Base-by-base conservation (phyloP, 2,888 invertebrate genomes). In the Doris montereyensis region DNA sequence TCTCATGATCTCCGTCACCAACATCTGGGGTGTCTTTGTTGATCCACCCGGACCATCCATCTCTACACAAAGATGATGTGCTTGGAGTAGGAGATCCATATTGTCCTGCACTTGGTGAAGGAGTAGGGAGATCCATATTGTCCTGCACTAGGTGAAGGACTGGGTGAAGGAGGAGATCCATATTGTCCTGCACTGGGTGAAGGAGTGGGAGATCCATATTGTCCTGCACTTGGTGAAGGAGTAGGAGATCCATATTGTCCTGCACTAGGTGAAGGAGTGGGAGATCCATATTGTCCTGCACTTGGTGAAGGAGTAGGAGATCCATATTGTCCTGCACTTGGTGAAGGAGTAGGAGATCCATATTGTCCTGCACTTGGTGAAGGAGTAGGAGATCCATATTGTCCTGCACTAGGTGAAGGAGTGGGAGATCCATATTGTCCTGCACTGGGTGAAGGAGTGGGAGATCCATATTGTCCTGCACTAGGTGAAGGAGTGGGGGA, bases 31-130 rank as follows among this genome's bases (percentile, higher is more conserved):
- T 82, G 77, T 88, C 83, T 57, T 80, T 81, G 80, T 88, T 88
- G 32, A 87, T 84, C 87, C 87, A 88, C 0, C 67, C 58, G n/a
- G 86, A 84, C 87, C 88, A 88, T 41, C 82, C 78, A 32, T 81
- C 79, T 5, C 58, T 52, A 26, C 79, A 79, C 3, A 30, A 13
- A 13, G 41, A 28, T 76, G 24, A 13, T 34, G 76, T 17, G 17
- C 52, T 41, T 41, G 52, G 41, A 30, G 5, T 32, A 41, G 41
- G 24, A 10, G 24, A 30, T n/a, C n/a, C 35, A 24, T 24, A 4
- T 17, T 34, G 10, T 35, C 71, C 71, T 13, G 35, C 35, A n/a
- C 41, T 35, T 4, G 71, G 71, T 35, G 71, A 71, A 41, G 71
- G n/a, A 30, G 35, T 71, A 10, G n/a, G 52, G 52, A 41, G 5